These are phyloP conservation scores for Hemibagrus wyckioides DNA, from an alignment of 2,113 vertebrate species.

Conservation along the genomic window DNA sequence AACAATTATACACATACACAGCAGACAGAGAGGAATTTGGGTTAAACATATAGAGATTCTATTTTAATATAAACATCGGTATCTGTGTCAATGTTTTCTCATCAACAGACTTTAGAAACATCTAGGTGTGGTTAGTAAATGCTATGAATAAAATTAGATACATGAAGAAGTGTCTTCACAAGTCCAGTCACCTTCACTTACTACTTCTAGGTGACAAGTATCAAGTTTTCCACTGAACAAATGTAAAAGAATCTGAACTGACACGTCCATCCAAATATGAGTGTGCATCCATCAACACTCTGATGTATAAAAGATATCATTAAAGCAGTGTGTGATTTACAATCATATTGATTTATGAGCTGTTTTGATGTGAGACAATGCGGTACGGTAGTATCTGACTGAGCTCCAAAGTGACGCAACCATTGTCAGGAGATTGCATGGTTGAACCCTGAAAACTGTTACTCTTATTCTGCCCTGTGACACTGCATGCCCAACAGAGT, in stretches of 20 bases:
- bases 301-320: no score
- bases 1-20: no score
- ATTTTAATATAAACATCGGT: neutral
- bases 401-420: no score
- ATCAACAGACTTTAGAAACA: neutral
- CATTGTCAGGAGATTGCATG: no score
- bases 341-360: no score
- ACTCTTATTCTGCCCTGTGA: no score
- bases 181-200: neutral
- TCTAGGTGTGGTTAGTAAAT: neutral
- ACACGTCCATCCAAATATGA: neutral
- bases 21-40: neutral
- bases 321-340: no score
- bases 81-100: neutral
- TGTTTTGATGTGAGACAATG: no score
- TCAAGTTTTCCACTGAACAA: neutral
- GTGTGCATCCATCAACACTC: neutral
- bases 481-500: no score
- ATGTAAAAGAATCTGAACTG: neutral
- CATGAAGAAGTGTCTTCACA: neutral
- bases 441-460: no score
- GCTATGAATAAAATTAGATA: neutral
- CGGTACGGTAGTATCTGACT: no score
- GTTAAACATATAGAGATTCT: no score
- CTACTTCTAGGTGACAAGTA: neutral